These are phyloP conservation scores for Ardeotis arabs DNA, from an alignment of 2,113 vertebrate genomes.

Conservation along the genomic window DNA sequence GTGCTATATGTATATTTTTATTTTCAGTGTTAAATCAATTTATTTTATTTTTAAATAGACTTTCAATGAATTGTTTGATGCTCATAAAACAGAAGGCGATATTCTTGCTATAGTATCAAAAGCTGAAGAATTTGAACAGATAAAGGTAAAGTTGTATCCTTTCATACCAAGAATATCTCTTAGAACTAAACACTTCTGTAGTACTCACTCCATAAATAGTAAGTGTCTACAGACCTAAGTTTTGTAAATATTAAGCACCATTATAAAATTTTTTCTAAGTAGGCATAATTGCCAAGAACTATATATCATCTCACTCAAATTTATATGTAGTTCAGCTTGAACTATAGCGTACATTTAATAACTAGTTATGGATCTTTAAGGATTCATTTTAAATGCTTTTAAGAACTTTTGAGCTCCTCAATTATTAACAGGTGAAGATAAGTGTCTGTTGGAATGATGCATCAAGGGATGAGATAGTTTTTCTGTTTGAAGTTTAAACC, in stretches of 20 bases:
- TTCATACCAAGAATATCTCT: neutral
- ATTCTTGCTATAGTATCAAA: conserved; percentile 94
- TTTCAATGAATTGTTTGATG: conserved; percentile 94
- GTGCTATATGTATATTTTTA: neutral
- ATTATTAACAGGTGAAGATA: conserved; percentile 16
- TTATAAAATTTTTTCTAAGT: neutral
- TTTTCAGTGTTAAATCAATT: conserved; percentile 35
- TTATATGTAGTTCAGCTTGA: neutral
- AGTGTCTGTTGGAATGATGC: neutral
- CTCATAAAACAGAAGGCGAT: conserved; percentile 93
- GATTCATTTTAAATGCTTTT: conserved; percentile 32
- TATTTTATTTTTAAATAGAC: conserved; percentile 79
- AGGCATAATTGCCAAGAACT: neutral
- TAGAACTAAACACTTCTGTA: neutral
- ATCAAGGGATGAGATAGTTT: neutral
- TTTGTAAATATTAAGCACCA: neutral
- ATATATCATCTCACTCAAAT: neutral
- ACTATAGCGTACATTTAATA: neutral
- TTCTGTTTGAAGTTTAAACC: conserved; percentile 19
- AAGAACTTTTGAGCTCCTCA: neutral
- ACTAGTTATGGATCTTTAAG: neutral
- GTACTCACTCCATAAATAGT: neutral
- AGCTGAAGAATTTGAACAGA: conserved; percentile 97
- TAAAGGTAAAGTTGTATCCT: conserved; percentile 85
- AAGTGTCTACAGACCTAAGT: neutral